Evolutionary conservation across 2,797 vertebrate genomes (phyloP).

Genomic region (Otolemur crassicaudatus): DNA sequence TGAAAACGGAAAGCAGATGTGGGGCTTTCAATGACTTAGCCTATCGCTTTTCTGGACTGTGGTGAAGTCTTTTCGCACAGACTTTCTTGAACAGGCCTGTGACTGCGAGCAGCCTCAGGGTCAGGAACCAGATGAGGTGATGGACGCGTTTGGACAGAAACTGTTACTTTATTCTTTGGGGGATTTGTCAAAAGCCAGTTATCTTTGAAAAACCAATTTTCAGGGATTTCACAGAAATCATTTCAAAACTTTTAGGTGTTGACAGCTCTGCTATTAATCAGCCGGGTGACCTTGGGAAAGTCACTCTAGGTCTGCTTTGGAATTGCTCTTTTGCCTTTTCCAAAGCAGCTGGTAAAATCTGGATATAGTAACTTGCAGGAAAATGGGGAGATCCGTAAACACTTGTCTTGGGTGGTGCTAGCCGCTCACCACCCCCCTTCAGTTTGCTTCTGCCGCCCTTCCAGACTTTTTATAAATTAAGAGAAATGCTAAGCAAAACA

Average conservation of each 20-base stretch:
- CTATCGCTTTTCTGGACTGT: not conserved
- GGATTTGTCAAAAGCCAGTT: conserved; percentile 67
- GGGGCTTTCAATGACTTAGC: not conserved
- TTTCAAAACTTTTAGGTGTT: conserved; percentile 46
- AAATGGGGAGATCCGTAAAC: accelerated
- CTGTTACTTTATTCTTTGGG: conserved; percentile 31
- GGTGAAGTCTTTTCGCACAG: not conserved
- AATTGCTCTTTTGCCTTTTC: not conserved
- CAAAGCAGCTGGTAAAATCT: not conserved
- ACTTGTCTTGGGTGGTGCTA: too few relatives aligned
- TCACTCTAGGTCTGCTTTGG: not conserved
- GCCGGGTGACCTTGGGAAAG: conserved; percentile 60
- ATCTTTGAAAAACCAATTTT: conserved; percentile 72
- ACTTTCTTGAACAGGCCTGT: not conserved
- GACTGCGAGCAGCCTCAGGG: not conserved
- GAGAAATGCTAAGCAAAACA: not conserved
- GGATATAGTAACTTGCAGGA: not conserved
- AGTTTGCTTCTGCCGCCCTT: not conserved
- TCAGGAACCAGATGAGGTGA: not conserved
- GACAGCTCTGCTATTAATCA: conserved; percentile 55
- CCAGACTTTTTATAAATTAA: not conserved
- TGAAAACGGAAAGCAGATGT: not conserved
- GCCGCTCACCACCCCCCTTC: not conserved
- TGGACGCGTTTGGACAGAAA: not conserved
- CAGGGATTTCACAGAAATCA: conserved; percentile 63